Conservation (phyloP, 2,113 vertebrate species). For the Passerina amoena region DNA sequence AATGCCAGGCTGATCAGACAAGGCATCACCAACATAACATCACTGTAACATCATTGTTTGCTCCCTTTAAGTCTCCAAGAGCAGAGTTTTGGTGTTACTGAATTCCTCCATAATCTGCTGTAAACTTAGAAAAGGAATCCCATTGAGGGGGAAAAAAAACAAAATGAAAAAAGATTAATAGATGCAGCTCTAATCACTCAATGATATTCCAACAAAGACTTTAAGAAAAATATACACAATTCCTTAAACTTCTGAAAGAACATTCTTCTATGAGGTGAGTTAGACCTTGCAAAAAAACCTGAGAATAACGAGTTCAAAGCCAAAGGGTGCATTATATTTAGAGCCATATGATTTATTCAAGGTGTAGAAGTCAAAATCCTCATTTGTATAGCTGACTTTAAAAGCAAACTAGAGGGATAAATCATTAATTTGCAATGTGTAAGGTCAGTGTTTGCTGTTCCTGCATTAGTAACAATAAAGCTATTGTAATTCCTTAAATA, state of each 20-base stretch:
- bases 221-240: not conserved
- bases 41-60: not conserved
- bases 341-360: slow-evolving; percentile 62
- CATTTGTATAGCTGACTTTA: slow-evolving; percentile 65
- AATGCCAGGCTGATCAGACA: not conserved
- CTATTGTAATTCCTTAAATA: slow-evolving; percentile 67
- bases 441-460: slow-evolving; percentile 75
- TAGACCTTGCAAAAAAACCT: slow-evolving; percentile 40
- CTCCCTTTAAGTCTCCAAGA: not conserved
- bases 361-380: slow-evolving; percentile 64
- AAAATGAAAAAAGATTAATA: not conserved
- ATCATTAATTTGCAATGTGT: slow-evolving; percentile 63
- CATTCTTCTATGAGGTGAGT: not conserved
- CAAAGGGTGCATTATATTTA: slow-evolving; percentile 52
- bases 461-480: slow-evolving; percentile 72
- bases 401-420: slow-evolving; percentile 71
- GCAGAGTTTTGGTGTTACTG: not conserved
- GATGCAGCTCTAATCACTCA: not conserved
- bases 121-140: not conserved
- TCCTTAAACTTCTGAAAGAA: slow-evolving; percentile 42
- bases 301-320: slow-evolving; percentile 65
- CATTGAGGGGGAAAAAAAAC: not conserved
- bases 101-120: not conserved
- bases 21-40: not conserved
- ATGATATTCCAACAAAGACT: not conserved